Base-by-base conservation (phyloP, 2,888 invertebrate species). In the Hydraecia micacea region DNA sequence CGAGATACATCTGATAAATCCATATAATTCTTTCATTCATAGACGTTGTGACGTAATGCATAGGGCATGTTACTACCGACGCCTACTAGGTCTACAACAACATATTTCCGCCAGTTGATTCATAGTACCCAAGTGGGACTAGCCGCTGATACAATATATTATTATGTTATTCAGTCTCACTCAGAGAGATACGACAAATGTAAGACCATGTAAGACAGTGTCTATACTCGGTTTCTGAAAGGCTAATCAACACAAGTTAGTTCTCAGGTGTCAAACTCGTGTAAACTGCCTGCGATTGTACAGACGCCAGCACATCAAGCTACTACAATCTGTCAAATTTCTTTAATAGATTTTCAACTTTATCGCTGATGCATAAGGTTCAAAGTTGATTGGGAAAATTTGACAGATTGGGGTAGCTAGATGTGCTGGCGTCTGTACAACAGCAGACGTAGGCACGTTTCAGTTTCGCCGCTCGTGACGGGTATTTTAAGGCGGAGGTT, bases 1-100 rank as follows among this genome's bases (percentile, higher is more conserved):
- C 32, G 28, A 75, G 55, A 58, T 65, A 77, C 32, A 46, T 21
- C 84, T 82, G 79, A 79, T 78, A 78, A 72, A 62, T 75, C 25
- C 73, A 67, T 73, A 55, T 49, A 60, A 84, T 72, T 84, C 60
- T 36, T 76, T 74, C 87, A 85, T 86, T 86, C 84, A 85, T 62
- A 42, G 49, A 63, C 42, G 28, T 11, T 42, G 63, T 85, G 84
- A 85, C 84, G 84, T 62, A 32, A 85, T 79, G 36, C 55, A 67
- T 86, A 84, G 87, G 84, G 84, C 87, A 85, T 84, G 73, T 49
- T 86, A 84, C 84, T 75, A 84, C 84, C 84, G 63, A 63, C 84
- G 84, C 84, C 87, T 73, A 85, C 87, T 65, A 18, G 9, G 9
- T 52, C 32, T 55, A 65, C 73, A 85, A 85, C 87, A 62, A 87